A percentile compares a stretch with the other conserved stretches of the same genome.
Evolutionary conservation across 2,888 invertebrate genomes (phyloP).

Genomic region (Coleophora deauratella): DNA sequence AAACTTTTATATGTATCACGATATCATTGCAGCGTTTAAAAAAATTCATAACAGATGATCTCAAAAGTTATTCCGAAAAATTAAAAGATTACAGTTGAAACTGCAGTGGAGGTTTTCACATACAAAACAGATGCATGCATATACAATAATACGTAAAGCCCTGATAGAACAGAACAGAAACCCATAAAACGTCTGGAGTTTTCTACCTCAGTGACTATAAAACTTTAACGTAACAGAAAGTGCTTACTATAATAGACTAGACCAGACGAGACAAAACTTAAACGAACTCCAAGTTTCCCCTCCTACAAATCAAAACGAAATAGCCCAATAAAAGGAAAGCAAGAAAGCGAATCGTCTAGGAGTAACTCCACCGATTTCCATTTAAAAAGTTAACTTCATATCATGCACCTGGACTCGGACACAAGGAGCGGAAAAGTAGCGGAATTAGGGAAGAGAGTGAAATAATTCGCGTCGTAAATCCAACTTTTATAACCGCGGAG

Average conservation of each 20-base stretch:
- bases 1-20: too few species aligned
- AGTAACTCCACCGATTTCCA: slow-evolving; percentile 37
- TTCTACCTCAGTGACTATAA: too few species aligned
- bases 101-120: too few species aligned
- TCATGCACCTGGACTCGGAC: slow-evolving; percentile 64
- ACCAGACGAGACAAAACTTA: slow-evolving; percentile 10
- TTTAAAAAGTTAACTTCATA: slow-evolving; percentile 54
- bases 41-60: too few species aligned
- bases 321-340: slow-evolving; percentile 46
- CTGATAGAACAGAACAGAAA: too few species aligned
- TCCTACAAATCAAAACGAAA: slow-evolving; percentile 45
- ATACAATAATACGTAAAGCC: too few species aligned
- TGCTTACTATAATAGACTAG: slow-evolving; percentile 6
- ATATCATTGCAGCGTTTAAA: too few species aligned
- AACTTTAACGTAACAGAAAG: neutral
- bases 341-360: slow-evolving; percentile 35
- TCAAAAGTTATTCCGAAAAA: too few species aligned
- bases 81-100: too few species aligned
- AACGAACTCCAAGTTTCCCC: slow-evolving; percentile 27
- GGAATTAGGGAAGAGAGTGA: slow-evolving; percentile 57
- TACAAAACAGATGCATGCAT: too few species aligned
- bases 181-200: too few species aligned
- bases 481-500: slow-evolving; percentile 61
- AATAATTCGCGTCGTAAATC: slow-evolving; percentile 69
- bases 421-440: slow-evolving; percentile 42